These are phyloP conservation scores for Drosophila pallidifrons DNA, from an alignment of 1,140 invertebrate genomes.

Conservation along the genomic window DNA sequence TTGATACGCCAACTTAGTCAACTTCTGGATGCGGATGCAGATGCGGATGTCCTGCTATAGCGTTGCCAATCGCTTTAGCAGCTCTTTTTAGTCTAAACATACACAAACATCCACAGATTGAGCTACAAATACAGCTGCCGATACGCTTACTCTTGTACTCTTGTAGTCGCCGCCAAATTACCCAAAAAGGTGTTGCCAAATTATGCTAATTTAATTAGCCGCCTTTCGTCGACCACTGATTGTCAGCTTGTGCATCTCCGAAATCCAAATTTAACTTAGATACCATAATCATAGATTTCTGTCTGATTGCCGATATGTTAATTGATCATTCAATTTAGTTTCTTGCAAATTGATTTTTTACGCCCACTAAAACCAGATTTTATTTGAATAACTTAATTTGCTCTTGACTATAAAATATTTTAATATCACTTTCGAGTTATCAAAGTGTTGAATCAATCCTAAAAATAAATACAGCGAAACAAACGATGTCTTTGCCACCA, in stretches of 20 bases:
- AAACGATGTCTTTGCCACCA: too few relatives aligned
- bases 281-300: constrained; percentile 50
- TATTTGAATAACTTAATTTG: constrained; percentile 24
- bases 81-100: constrained; percentile 73
- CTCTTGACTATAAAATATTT: not conserved
- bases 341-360: constrained; percentile 69
- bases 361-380: constrained; percentile 61
- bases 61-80: constrained; percentile 80
- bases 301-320: constrained; percentile 54
- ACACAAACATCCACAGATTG: constrained; percentile 24
- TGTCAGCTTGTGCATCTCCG: constrained; percentile 14
- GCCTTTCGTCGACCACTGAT: not conserved
- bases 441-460: not conserved
- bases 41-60: constrained; percentile 36
- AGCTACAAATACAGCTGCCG: constrained; percentile 23
- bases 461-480: not conserved
- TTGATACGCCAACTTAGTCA: constrained; percentile 80
- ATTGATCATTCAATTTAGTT: constrained; percentile 47
- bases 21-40: constrained; percentile 50
- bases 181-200: constrained; percentile 74
- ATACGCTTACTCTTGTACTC: constrained; percentile 6
- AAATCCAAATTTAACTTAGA: constrained; percentile 29
- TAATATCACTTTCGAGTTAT: not conserved
- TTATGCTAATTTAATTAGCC: constrained; percentile 78
- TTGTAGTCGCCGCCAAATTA: constrained; percentile 48